Conservation (phyloP, 2,888 invertebrate species). For the Rhamphomyia laevipes region DNA sequence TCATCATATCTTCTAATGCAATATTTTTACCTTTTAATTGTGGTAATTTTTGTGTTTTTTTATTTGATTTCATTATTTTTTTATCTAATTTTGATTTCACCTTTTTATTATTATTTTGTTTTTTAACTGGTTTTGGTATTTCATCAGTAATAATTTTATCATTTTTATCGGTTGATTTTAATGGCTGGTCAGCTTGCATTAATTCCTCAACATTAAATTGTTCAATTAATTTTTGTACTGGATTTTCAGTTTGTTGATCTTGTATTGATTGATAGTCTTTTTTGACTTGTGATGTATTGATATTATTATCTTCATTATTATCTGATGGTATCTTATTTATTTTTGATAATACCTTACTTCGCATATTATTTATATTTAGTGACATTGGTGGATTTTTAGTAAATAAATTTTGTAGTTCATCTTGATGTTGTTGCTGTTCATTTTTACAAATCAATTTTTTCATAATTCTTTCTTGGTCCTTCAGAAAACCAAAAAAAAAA, state of each 20-base stretch:
- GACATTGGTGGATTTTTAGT: background rate
- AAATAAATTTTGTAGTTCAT: background rate
- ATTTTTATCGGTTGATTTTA: slow-evolving; percentile 10
- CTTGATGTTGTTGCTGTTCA: background rate
- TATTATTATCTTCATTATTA: slow-evolving; percentile 35
- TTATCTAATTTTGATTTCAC: slow-evolving; percentile 15
- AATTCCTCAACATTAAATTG: slow-evolving; percentile 32
- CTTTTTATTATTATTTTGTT: slow-evolving; percentile 30
- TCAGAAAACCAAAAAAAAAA: background rate
- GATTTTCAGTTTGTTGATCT: slow-evolving; percentile 22
- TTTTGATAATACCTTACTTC: slow-evolving; percentile 33
- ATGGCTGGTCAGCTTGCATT: slow-evolving; percentile 32
- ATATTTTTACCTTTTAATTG: slow-evolving; percentile 3
- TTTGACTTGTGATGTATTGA: slow-evolving; percentile 26
- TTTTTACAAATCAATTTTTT: slow-evolving; percentile 12
- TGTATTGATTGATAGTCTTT: slow-evolving; percentile 16
- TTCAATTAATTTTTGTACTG: slow-evolving; percentile 26
- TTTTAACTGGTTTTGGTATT: slow-evolving; percentile 32
- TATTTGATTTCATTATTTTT: slow-evolving; percentile 8
- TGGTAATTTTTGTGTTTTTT: background rate
- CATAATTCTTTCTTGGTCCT: slow-evolving; percentile 11
- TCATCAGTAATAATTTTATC: slow-evolving; percentile 25
- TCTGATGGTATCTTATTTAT: slow-evolving; percentile 33
- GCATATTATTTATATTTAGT: slow-evolving; percentile 28
- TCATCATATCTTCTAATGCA: slow-evolving; percentile 30